These are phyloP conservation scores for Ennomos erosarius DNA, from an alignment of 2,888 invertebrate species.

Conservation along the genomic window DNA sequence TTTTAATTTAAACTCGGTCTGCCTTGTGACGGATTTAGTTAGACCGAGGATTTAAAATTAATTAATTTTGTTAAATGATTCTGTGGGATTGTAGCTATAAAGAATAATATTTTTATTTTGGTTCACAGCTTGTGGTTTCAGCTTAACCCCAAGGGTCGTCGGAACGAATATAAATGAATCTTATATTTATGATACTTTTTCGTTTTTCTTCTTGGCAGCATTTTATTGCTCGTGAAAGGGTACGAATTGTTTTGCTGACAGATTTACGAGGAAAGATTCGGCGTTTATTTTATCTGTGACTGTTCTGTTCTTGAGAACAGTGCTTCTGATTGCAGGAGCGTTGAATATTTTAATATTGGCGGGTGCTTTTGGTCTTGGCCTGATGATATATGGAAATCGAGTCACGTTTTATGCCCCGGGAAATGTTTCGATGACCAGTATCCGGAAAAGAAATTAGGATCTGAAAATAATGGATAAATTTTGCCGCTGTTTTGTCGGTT, in stretches of 20 bases:
- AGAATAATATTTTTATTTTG: constrained; percentile 36
- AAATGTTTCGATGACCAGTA: constrained; percentile 7
- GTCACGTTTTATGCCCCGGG: constrained; percentile 30
- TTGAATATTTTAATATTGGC: constrained; percentile 56
- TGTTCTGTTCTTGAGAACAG: constrained; percentile 62
- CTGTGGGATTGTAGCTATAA: constrained; percentile 8
- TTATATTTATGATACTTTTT: constrained; percentile 84
- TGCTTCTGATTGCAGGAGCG: constrained; percentile 56
- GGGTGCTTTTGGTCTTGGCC: constrained; percentile 31
- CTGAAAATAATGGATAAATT: constrained; percentile 5
- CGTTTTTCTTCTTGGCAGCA: constrained; percentile 77
- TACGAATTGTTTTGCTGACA: constrained; percentile 84
- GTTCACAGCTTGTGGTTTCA: constrained; percentile 60
- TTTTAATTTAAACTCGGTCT: constrained; percentile 74
- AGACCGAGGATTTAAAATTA: constrained; percentile 45
- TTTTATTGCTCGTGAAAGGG: constrained; percentile 85
- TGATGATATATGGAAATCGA: constrained; percentile 49
- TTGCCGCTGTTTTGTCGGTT: no score
- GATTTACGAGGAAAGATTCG: constrained; percentile 83
- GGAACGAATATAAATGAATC: constrained; percentile 84
- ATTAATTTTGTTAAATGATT: constrained; percentile 24
- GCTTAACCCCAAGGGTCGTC: constrained; percentile 68
- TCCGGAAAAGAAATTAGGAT: constrained; percentile 11
- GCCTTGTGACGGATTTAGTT: constrained; percentile 48
- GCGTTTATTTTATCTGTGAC: constrained; percentile 79